Conservation (phyloP, 2,888 invertebrate species). For the Oxytorus armatus region DNA sequence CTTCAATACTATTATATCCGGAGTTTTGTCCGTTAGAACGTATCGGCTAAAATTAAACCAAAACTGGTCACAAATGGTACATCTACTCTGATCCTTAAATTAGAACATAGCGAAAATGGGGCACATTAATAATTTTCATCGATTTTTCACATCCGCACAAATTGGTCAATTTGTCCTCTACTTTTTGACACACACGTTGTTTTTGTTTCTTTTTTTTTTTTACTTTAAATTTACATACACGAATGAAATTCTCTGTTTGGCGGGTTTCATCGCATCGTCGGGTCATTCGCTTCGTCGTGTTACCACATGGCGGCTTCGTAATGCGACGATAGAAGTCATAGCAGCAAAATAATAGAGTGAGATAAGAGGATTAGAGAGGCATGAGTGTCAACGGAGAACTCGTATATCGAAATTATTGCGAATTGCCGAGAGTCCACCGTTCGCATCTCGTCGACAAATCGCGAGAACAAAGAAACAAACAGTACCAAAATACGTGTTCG, state of each 20-base stretch:
- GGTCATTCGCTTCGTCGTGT: background rate
- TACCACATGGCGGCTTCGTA: background rate
- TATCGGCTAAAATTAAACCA: too few species aligned
- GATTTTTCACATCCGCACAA: background rate
- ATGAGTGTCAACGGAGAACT: constrained; percentile 35
- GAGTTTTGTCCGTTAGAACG: too few species aligned
- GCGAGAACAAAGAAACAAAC: too few species aligned
- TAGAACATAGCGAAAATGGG: too few species aligned
- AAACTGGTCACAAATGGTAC: too few species aligned
- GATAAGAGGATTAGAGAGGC: constrained; percentile 58
- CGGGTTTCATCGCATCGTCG: constrained; percentile 26
- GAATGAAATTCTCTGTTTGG: constrained; percentile 24
- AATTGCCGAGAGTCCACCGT: too few species aligned
- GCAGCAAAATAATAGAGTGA: constrained; percentile 16
- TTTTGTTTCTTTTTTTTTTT: background rate
- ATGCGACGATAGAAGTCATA: constrained; percentile 29
- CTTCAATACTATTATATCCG: too few species aligned
- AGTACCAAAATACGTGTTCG: too few species aligned
- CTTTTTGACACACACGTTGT: background rate
- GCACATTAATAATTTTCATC: too few species aligned
- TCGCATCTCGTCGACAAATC: constrained; percentile 6
- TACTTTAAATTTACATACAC: background rate
- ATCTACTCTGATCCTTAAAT: too few species aligned
- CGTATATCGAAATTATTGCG: too few species aligned
- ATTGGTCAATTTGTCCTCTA: background rate